phyloP scores from a whole-genome alignment of 2,113 vertebrate species.

The Odocoileus hemionus region DNA sequence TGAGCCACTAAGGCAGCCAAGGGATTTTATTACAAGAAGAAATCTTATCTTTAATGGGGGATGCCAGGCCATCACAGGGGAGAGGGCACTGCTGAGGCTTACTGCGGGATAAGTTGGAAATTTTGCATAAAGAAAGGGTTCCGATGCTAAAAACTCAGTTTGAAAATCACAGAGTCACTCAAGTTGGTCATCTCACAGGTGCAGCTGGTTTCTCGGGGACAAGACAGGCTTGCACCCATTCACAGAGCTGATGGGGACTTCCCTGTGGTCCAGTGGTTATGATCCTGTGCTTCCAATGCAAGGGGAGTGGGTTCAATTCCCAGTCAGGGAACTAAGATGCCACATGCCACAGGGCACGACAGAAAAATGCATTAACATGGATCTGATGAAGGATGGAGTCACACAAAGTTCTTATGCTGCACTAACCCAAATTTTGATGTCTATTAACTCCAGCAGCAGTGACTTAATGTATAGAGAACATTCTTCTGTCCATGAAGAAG shows the following conservation, averaged over 20 bases:
- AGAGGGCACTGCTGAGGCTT: neutral
- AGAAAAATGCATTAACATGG: neutral
- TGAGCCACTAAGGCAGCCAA: neutral
- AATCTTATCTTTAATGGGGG: neutral
- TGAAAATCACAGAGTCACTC: neutral
- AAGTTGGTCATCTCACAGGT: neutral
- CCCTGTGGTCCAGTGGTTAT: neutral
- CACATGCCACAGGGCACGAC: neutral
- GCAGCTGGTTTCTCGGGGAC: neutral
- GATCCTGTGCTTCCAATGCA: neutral
- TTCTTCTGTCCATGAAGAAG: neutral
- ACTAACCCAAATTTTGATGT: neutral
- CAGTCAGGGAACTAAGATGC: neutral
- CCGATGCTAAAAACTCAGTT: neutral
- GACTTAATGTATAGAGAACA: neutral
- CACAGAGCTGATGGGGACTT: neutral
- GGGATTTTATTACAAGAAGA: neutral
- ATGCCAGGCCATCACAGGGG: neutral
- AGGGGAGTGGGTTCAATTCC: neutral
- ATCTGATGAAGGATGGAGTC: accelerated
- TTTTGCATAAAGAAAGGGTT: neutral
- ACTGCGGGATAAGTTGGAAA: neutral
- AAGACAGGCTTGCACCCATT: no score
- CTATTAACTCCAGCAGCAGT: neutral
- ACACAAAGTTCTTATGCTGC: accelerated